Conservation (phyloP, 2,888 invertebrate species). For the Gastracanthus pulcherrimus region DNA sequence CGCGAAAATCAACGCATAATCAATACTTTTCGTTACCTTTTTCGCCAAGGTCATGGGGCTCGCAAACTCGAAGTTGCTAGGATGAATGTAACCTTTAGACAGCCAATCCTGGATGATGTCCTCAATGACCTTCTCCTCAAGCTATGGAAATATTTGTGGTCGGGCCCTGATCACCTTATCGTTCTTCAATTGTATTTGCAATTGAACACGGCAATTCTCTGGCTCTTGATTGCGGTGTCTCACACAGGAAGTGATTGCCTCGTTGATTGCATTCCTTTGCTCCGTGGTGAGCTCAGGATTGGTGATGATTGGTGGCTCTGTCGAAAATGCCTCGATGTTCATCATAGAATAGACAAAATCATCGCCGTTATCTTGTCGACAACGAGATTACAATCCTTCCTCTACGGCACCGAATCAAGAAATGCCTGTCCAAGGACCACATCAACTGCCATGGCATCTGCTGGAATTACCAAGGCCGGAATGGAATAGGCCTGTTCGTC, state of each 20-base stretch:
- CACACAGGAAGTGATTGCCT: neutral
- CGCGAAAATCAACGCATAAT: too few species aligned
- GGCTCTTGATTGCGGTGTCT: neutral
- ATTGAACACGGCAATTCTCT: too few species aligned
- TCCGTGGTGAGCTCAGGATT: neutral
- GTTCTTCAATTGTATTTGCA: neutral
- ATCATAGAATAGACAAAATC: neutral
- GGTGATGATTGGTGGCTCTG: neutral
- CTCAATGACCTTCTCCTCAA: too few species aligned
- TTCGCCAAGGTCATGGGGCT: too few species aligned
- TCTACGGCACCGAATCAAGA: neutral
- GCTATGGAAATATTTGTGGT: neutral
- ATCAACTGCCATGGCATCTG: neutral
- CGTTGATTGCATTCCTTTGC: neutral
- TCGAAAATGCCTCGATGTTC: neutral
- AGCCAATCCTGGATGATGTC: too few species aligned
- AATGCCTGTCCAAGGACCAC: constrained; percentile 5
- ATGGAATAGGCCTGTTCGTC: neutral
- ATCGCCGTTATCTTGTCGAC: neutral
- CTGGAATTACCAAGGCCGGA: neutral
- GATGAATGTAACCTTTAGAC: too few species aligned
- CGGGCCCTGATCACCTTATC: neutral
- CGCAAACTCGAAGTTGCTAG: too few species aligned
- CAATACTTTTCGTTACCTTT: too few species aligned
- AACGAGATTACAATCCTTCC: neutral